These are phyloP conservation scores for Uromys caudimaculatus DNA, from an alignment of 2,797 vertebrate species.

Conservation along the genomic window DNA sequence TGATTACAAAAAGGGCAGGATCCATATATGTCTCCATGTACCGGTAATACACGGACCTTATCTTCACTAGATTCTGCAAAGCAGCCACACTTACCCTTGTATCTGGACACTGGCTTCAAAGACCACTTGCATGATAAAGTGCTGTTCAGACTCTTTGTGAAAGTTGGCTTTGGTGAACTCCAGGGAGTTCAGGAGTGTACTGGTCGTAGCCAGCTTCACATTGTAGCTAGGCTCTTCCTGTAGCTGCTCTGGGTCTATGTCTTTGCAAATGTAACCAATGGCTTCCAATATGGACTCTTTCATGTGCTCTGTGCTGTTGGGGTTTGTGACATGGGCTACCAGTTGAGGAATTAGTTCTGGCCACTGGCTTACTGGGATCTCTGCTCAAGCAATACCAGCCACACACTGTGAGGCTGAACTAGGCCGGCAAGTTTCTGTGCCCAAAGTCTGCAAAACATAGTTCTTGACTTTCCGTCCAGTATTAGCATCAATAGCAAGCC, in stretches of 20 bases:
- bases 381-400: conserved; percentile 97
- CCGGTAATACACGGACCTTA: conserved; percentile 99
- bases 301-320: conserved; percentile 98
- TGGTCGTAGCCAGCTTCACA: conserved; percentile 97
- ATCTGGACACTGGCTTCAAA: conserved; percentile 99
- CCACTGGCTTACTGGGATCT: conserved; percentile 98
- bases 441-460: conserved; percentile 96
- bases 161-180: conserved; percentile 99
- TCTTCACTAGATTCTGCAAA: conserved; percentile 99
- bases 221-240: conserved; percentile 99
- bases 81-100: conserved; percentile 98
- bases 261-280: conserved; percentile 99
- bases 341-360: conserved; percentile 97
- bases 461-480: conserved; percentile 97
- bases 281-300: conserved; percentile 99
- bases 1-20: conserved; percentile 97
- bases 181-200: conserved; percentile 97
- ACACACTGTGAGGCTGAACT: conserved; percentile 99
- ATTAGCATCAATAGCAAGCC: conserved; percentile 96
- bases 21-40: conserved; percentile 99
- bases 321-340: conserved; percentile 96
- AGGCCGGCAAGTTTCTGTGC: conserved; percentile 97
- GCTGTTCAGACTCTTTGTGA: conserved; percentile 99
- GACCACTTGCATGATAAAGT: conserved; percentile 99
- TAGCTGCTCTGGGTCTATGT: conserved; percentile 98